phyloP scores from a whole-genome alignment of 2,797 vertebrate genomes.

The Spinibarbus caldwelli region DNA sequence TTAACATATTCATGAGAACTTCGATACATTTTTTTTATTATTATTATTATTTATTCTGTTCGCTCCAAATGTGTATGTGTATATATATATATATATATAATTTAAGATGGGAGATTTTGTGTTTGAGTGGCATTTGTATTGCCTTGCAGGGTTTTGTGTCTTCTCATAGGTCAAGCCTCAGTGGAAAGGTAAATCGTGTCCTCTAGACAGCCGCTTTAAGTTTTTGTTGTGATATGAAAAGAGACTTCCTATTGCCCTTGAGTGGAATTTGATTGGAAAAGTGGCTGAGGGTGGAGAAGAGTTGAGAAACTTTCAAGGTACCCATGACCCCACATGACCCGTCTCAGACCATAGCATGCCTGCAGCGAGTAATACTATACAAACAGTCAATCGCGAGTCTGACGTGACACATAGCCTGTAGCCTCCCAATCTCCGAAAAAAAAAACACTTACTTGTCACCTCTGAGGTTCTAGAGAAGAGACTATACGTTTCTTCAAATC shows the following conservation, averaged over 20 bases:
- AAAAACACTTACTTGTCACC: conserved; percentile 58
- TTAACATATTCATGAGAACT: neutral
- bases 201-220: conserved; percentile 63
- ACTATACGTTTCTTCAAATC: neutral
- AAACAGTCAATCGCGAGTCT: conserved; percentile 70
- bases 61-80: too few species aligned
- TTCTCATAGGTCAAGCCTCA: conserved; percentile 66
- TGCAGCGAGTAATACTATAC: conserved; percentile 77
- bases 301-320: conserved; percentile 73
- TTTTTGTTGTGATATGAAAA: conserved; percentile 65
- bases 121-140: neutral
- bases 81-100: too few species aligned
- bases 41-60: too few species aligned
- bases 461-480: neutral
- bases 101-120: neutral
- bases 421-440: conserved; percentile 68
- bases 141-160: conserved; percentile 38
- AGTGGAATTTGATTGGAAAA: conserved; percentile 72
- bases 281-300: conserved; percentile 50
- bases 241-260: conserved; percentile 67
- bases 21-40: too few species aligned
- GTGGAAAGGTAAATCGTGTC: conserved; percentile 66
- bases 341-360: conserved; percentile 71
- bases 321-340: conserved; percentile 74
- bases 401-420: conserved; percentile 72